phyloP scores from a whole-genome alignment of 2,113 vertebrate species.

The Mustelus asterias region DNA sequence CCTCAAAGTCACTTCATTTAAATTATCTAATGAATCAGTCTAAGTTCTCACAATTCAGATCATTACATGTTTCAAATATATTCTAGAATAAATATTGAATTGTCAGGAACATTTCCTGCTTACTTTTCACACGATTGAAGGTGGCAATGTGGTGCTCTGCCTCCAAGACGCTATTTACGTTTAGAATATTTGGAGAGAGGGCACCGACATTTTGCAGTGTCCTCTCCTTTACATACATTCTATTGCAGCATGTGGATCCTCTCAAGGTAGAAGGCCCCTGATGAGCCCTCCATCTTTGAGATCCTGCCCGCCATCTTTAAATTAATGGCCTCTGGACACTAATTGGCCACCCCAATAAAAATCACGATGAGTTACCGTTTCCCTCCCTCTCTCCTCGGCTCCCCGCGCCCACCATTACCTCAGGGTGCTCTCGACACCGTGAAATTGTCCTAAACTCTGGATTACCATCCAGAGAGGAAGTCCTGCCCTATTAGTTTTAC shows the following conservation, averaged over 20 bases:
- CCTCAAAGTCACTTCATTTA: not conserved
- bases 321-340: not conserved
- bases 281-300: not conserved
- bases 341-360: not conserved
- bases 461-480: not conserved
- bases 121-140: not conserved
- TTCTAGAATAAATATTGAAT: not conserved
- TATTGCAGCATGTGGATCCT: not conserved
- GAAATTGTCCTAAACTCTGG: not conserved
- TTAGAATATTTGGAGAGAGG: not conserved
- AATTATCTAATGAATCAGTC: not conserved
- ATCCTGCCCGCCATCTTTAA: too few relatives aligned
- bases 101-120: not conserved
- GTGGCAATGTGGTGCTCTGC: too few relatives aligned
- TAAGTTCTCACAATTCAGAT: not conserved
- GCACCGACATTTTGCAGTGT: not conserved
- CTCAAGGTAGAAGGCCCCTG: not conserved
- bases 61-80: not conserved
- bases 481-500: not conserved
- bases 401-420: too few relatives aligned
- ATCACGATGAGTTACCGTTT: not conserved
- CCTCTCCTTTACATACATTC: not conserved
- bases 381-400: not conserved
- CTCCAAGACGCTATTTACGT: not conserved
- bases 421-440: not conserved